Base-by-base conservation (phyloP, 2,888 invertebrate genomes). In the Drosophila birchii region DNA sequence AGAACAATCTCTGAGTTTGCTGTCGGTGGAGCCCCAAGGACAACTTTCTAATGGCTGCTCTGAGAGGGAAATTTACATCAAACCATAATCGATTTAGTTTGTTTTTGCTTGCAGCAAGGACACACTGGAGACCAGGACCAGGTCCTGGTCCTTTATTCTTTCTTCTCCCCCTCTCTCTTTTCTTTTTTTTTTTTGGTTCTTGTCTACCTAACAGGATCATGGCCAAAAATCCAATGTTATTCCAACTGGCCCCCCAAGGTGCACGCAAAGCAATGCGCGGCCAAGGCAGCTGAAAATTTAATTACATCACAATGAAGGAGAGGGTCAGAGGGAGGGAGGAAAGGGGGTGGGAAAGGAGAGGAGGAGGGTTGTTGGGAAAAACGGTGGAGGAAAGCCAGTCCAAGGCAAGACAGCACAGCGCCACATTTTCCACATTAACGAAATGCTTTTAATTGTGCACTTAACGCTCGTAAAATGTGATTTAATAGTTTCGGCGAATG, bases 381-480 rank as follows among this genome's bases (percentile, higher is more conserved):
- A n/a, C 8, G 20, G 38, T 41, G 56, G 47, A 16, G 62, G 20
- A 26, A 39, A 23, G n/a, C 18, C 29, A 51, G 43, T 45, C 45
- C 51, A 34, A 51, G 72, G 73, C 62, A 74, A 64, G 73, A 69
- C 63, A 70, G 68, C 68, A 70, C 68, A 70, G 68, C 68, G 78
- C 68, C 79, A 79, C 81, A 86, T 78, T 84, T 86, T 86, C 76
- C 68, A 70, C 80, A 80, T 86, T 81, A 79, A 86, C 80, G 85
- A 80, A 85, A 85, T 82, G 85, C 85, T 86, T 84, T 86, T 86
- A 86, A 86, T 86, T 85, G 85, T 86, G 86, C 85, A 86, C 86
- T 86, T 85, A 86, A 82, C 79, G 86, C 86, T 85, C 85, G 86
- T 85, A 86, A 86, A 86, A 85, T 86, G 84, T 86, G 86, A 86